These are phyloP conservation scores for Perodicticus potto DNA, from an alignment of 2,797 vertebrate genomes.

Conservation along the genomic window DNA sequence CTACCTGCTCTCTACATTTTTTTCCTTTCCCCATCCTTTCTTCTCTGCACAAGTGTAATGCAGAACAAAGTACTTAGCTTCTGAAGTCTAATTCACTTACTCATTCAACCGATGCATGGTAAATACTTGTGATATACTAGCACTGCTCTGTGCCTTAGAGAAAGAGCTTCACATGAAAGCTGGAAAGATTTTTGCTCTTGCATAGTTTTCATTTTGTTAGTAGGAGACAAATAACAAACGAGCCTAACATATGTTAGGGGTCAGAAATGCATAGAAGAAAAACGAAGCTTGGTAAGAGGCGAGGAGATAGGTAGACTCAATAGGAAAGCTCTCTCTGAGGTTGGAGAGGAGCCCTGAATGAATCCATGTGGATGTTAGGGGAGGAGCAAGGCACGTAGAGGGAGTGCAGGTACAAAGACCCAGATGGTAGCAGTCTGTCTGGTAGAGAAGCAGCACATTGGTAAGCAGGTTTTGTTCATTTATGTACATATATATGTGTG, in stretches of 20 bases:
- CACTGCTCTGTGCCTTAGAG: not conserved
- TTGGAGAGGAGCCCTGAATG: not conserved
- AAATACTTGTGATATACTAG: not conserved
- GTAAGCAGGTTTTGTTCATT: not conserved
- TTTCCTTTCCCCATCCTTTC: not conserved
- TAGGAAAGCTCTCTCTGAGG: not conserved
- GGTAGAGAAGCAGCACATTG: not conserved
- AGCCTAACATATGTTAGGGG: not conserved
- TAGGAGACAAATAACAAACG: not conserved
- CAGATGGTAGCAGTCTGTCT: not conserved
- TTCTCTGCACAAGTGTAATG: not conserved
- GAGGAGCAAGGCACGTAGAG: not conserved
- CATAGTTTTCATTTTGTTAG: constrained; percentile 22
- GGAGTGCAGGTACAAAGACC: not conserved
- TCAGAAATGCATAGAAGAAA: constrained; percentile 27
- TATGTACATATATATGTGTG: not conserved
- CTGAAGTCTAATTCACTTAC: not conserved
- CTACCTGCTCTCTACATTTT: not conserved
- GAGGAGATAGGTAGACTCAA: not conserved
- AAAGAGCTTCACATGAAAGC: constrained; percentile 9
- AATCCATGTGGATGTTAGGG: not conserved
- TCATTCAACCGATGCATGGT: not conserved
- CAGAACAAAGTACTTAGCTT: not conserved
- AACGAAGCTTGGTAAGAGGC: not conserved
- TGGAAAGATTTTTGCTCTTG: not conserved